Percentiles rank a stretch among this genome's conserved stretches.
These are phyloP conservation scores for Lottia gigantea DNA, from an alignment of 2,888 invertebrate genomes.

Conservation along the genomic window DNA sequence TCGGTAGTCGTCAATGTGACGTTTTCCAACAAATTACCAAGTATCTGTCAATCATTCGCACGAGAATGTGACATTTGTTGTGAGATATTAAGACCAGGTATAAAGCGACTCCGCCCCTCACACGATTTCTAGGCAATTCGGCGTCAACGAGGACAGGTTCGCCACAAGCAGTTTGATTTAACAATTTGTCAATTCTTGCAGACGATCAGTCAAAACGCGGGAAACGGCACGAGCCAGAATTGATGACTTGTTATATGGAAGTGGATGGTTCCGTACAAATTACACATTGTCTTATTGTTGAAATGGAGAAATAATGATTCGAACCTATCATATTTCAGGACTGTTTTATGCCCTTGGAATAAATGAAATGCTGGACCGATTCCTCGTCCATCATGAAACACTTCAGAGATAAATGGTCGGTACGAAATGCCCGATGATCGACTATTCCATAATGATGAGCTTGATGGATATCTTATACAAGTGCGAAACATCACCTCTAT, in stretches of 20 bases:
- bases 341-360: background rate
- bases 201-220: constrained; percentile 22
- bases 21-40: constrained; percentile 21
- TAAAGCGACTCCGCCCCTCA: constrained; percentile 16
- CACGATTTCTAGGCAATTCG: constrained; percentile 22
- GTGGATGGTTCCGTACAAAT: constrained; percentile 23
- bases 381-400: no score
- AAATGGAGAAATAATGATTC: constrained; percentile 20
- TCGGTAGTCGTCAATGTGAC: constrained; percentile 20
- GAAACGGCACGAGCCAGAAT: constrained; percentile 21
- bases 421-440: no score
- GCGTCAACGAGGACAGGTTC: constrained; percentile 22
- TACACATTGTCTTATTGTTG: constrained; percentile 20
- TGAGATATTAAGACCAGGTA: constrained; percentile 19
- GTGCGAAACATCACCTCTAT: no score
- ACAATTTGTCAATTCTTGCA: constrained; percentile 24
- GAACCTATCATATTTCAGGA: constrained; percentile 18
- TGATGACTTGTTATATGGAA: constrained; percentile 22
- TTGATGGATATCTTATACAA: no score
- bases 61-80: constrained; percentile 22
- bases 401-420: no score
- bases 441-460: no score
- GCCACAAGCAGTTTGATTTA: constrained; percentile 20
- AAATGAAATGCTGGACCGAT: background rate
- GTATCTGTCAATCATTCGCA: constrained; percentile 19